Evolutionary conservation across 2,113 vertebrate genomes (phyloP), one percentile per base, ranked within the genome.

Genomic region (Sander lucioperca): DNA sequence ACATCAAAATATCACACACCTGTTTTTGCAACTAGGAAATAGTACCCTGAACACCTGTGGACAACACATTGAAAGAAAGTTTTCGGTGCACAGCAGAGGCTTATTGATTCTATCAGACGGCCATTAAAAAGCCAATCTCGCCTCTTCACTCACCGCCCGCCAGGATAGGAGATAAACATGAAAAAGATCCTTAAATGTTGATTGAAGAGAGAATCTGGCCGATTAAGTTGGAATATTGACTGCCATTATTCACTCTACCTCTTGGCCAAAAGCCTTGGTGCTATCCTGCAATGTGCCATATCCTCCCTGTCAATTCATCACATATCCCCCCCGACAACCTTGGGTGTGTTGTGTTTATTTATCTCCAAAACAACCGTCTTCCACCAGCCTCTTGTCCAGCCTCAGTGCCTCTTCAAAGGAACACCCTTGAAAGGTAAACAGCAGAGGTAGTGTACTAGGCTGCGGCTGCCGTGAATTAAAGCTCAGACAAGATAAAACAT

Each of bases 401-500:
- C 51, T 56, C 67, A 6, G 23, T 33, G 68, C 63, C 21, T 63
- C 70, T 64, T 54, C 15, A 80, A 77, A 78, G 74, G 71, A 76
- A 72, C 11, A 79, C 82, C 89, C 92, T 93, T 93, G 91, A 92
- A 83, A 89, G 74, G 77, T 84, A 84, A 91, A 88, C 61, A 74
- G 78, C 64, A 65, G 61, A 70, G 71, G 51, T 0, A 43, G 78
- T 54, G 64, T 43, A 43, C 10, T 43, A 43, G 23, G 65, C 39
- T 18, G 39, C 12, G 47, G 56, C 19, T 3, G 47, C 21, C 39
- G 33, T 66, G 79, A 82, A 86, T 86, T 68, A 74, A 81, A 83
- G 21, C 48, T 8, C 45, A 43, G 39, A 43, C 2, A 48, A 14
- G 72, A 45, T 23, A 77, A 74, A 83, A 80, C 36, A 33, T 27